Conservation (phyloP, 2,888 invertebrate species). For the Rugalucina vietnamica region DNA sequence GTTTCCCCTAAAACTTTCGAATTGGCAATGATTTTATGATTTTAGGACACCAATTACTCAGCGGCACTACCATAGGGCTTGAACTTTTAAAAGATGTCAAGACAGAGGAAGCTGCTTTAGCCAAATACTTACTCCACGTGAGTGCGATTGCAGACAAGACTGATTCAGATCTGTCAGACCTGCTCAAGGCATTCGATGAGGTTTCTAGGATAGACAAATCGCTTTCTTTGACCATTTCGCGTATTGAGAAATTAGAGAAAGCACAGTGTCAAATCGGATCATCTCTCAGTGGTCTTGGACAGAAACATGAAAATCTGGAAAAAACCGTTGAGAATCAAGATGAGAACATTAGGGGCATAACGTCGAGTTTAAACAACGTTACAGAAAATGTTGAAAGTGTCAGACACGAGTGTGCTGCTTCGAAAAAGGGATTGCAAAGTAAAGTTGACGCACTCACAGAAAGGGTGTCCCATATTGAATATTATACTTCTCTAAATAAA, state of each 20-base stretch:
- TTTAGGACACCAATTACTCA: conserved; percentile 33
- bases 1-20: too few relatives aligned
- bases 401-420: neutral
- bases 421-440: neutral
- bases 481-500: neutral
- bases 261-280: neutral
- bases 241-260: neutral
- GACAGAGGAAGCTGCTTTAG: conserved; percentile 18
- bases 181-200: neutral
- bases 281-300: neutral
- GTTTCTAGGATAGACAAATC: neutral
- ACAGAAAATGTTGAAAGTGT: neutral
- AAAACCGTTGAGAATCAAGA: neutral
- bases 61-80: conserved; percentile 32
- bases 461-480: neutral
- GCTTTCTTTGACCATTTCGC: neutral
- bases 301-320: neutral
- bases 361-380: neutral
- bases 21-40: too few relatives aligned
- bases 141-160: neutral
- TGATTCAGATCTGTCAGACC: neutral
- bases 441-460: neutral
- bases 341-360: neutral
- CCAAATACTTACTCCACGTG: conserved; percentile 14
- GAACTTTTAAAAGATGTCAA: conserved; percentile 22